Conservation (phyloP, 2,113 vertebrate species). For the Donacobius atricapilla region DNA sequence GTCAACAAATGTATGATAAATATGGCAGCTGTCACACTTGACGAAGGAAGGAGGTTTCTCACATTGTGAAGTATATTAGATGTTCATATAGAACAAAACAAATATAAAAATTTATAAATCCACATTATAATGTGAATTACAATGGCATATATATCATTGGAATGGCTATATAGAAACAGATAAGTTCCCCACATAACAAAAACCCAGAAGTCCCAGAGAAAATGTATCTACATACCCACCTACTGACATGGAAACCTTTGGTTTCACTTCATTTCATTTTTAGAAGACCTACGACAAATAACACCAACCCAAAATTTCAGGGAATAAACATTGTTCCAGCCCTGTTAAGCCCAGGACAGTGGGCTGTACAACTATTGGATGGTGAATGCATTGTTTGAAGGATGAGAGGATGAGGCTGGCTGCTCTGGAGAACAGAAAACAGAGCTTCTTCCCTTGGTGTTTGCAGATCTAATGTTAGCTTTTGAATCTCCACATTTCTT, state of each 20-base stretch:
- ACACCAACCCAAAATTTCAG: neutral
- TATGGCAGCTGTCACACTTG: neutral
- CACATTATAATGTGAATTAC: neutral
- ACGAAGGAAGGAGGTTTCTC: neutral
- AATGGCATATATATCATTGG: neutral
- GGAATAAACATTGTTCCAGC: neutral
- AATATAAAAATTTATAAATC: neutral
- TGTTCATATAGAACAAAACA: neutral
- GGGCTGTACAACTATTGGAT: too few relatives aligned
- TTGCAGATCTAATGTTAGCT: neutral
- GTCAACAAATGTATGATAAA: neutral
- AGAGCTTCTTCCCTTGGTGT: neutral
- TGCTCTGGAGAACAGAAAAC: neutral
- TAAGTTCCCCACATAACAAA: neutral
- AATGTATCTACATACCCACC: neutral
- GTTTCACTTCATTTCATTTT: neutral
- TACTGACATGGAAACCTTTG: neutral
- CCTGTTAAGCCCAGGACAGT: neutral
- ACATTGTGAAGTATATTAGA: neutral
- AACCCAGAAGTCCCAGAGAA: neutral
- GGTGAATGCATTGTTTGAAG: accelerated
- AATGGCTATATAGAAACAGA: neutral
- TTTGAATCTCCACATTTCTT: neutral
- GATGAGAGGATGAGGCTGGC: neutral
- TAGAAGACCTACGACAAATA: neutral